These are phyloP conservation scores for Disparrhopalites patrizii DNA, from an alignment of 2,888 invertebrate genomes.

Conservation along the genomic window DNA sequence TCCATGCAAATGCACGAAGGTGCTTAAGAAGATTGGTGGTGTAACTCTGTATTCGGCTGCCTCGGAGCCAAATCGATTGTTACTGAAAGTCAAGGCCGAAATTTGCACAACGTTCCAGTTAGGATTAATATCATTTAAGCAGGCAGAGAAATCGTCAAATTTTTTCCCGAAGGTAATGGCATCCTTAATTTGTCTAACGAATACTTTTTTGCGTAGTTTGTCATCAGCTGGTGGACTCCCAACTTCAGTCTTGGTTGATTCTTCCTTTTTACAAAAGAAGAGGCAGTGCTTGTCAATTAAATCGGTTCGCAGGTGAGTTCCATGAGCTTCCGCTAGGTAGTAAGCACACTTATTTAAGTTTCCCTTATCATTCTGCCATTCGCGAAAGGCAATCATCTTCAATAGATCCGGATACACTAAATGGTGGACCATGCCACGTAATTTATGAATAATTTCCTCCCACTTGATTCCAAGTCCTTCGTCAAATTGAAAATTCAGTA, in stretches of 20 bases:
- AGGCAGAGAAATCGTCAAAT: constrained; percentile 3
- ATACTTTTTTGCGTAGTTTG: constrained; percentile 21
- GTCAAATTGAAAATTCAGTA: constrained; percentile 15
- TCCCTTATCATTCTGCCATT: constrained; percentile 28
- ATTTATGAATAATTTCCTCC: not conserved
- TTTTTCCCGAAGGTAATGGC: constrained; percentile 16
- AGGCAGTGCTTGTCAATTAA: constrained; percentile 31
- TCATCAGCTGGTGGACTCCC: not conserved
- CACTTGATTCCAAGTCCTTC: constrained; percentile 5
- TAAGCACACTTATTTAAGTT: constrained; percentile 20
- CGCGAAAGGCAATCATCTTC: constrained; percentile 26
- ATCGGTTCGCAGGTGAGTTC: constrained; percentile 24
- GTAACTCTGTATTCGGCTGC: constrained; percentile 24
- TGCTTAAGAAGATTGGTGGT: constrained; percentile 38
- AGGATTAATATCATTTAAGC: constrained; percentile 21
- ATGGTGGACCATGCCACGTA: constrained; percentile 14
- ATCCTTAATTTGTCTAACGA: constrained; percentile 25
- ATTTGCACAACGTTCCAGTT: constrained; percentile 45
- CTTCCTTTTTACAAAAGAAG: constrained; percentile 25
- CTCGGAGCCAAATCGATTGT: constrained; percentile 37
- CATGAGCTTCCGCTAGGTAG: constrained; percentile 29
- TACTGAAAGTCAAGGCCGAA: constrained; percentile 28
- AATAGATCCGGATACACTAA: constrained; percentile 24
- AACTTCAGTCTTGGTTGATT: not conserved
- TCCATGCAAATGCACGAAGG: constrained; percentile 33